phyloP scores from a whole-genome alignment of 1,140 invertebrate genomes.

The Megathymus violae region DNA sequence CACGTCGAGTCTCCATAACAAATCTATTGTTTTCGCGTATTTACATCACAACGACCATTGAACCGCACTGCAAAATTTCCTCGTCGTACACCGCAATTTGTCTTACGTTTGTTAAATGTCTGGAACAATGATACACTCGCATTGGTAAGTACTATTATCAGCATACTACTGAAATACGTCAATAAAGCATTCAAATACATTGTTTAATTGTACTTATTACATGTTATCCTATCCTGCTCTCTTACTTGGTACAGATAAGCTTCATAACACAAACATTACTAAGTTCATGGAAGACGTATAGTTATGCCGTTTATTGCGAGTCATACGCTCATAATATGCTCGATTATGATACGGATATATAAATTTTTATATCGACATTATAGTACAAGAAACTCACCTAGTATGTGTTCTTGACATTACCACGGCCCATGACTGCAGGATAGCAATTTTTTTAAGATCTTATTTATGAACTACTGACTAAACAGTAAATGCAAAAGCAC shows the following conservation, averaged over 20 bases:
- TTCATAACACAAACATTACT: neutral
- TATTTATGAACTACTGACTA: too few relatives aligned
- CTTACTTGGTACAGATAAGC: conserved; percentile 4
- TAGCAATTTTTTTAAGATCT: too few relatives aligned
- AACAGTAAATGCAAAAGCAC: too few relatives aligned
- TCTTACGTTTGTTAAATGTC: neutral
- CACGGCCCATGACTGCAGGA: too few relatives aligned
- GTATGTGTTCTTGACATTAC: too few relatives aligned
- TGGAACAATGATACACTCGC: conserved; percentile 11
- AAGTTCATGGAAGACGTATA: neutral
- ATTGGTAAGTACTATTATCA: neutral
- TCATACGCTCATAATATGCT: too few relatives aligned
- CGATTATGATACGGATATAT: too few relatives aligned
- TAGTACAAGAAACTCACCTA: too few relatives aligned
- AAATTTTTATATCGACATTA: too few relatives aligned
- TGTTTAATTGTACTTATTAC: neutral
- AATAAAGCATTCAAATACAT: neutral
- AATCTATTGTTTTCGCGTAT: conserved; percentile 57
- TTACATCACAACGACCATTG: conserved; percentile 48
- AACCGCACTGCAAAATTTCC: conserved; percentile 13
- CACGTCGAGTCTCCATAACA: conserved; percentile 66
- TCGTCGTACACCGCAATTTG: neutral
- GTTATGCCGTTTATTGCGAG: too few relatives aligned
- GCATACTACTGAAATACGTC: neutral
- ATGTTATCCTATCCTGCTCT: neutral